Evolutionary conservation across 1,140 invertebrate species (phyloP).

Genomic region (Schlechtendalia chinensis): DNA sequence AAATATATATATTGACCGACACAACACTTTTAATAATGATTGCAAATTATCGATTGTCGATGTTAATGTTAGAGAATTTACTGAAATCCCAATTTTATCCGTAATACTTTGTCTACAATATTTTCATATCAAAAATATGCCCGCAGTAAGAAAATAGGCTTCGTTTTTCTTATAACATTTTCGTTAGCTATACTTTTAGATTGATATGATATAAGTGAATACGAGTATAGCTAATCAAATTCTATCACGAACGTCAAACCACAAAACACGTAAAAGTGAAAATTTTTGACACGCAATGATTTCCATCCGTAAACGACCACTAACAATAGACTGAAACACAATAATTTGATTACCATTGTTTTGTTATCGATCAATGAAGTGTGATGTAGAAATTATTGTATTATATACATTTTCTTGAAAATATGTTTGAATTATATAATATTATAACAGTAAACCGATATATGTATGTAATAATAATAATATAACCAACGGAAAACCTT

Average conservation of each 20-base stretch:
- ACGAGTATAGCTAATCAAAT: not conserved
- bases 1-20: too few relatives aligned
- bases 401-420: constrained; percentile 1
- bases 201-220: not conserved
- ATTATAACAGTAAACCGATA: too few relatives aligned
- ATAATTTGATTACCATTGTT: constrained; percentile 34
- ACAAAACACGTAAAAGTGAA: constrained; percentile 30
- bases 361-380: constrained; percentile 31
- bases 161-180: too few relatives aligned
- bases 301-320: not conserved
- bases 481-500: too few relatives aligned
- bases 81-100: too few relatives aligned
- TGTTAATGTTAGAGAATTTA: too few relatives aligned
- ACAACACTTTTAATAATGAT: too few relatives aligned
- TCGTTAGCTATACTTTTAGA: not conserved
- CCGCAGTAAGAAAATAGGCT: too few relatives aligned
- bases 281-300: constrained; percentile 9
- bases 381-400: constrained; percentile 39
- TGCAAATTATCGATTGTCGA: too few relatives aligned
- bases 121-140: too few relatives aligned
- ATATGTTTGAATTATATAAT: not conserved
- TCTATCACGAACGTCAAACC: not conserved
- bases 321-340: constrained; percentile 15
- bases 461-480: too few relatives aligned
- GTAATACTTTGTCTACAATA: too few relatives aligned